phyloP scores from a whole-genome alignment of 2,113 vertebrate species.

The Calidris pygmaea region DNA sequence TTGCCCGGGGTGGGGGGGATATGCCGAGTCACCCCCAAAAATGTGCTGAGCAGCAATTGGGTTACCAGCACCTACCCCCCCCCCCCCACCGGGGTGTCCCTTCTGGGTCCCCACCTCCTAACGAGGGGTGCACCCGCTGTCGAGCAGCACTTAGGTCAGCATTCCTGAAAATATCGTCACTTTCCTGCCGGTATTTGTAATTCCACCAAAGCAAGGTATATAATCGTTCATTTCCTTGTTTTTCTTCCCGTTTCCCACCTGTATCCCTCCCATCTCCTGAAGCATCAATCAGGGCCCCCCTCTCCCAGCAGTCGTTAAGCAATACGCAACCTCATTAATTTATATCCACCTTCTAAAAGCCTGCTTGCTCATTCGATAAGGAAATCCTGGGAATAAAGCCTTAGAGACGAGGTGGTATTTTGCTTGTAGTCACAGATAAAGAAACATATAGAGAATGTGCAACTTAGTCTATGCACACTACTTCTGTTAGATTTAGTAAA shows the following conservation, averaged over 20 bases:
- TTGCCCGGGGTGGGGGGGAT: not conserved
- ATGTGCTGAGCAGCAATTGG: not conserved
- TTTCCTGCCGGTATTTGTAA: not conserved
- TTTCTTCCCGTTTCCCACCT: not conserved
- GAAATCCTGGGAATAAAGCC: not conserved
- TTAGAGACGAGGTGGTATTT: not conserved
- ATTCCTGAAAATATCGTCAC: rapidly evolving
- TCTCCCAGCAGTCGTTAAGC: not conserved
- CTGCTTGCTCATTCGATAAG: not conserved
- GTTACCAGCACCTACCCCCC: not conserved
- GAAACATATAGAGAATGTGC: rapidly evolving
- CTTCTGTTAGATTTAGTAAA: not conserved
- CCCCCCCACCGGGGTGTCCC: not conserved
- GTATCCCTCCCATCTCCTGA: not conserved
- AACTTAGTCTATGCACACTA: rapidly evolving
- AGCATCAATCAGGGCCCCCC: not conserved
- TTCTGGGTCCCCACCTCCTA: not conserved
- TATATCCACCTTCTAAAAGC: not conserved
- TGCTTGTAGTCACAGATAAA: not conserved
- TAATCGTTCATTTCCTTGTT: rapidly evolving
- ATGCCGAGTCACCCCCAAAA: not conserved
- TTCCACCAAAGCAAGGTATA: not conserved
- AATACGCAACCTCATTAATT: rapidly evolving
- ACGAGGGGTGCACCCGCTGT: not conserved
- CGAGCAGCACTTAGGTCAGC: rapidly evolving